Conservation (phyloP, 2,888 invertebrate species). For the Caenorhabditis parvicauda region DNA sequence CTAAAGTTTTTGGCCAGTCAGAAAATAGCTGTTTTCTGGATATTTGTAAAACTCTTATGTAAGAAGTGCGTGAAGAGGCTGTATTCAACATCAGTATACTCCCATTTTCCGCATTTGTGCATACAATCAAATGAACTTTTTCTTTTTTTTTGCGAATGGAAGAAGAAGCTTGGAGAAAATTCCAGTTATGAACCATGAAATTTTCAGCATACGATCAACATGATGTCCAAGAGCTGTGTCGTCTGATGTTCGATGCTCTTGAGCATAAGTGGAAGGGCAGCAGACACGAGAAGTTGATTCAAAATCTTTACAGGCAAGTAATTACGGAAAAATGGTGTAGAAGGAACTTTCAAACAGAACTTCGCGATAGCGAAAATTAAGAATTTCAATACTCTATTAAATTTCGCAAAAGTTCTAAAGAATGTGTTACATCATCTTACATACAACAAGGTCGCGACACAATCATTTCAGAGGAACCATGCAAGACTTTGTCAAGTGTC, state of each 20-base stretch:
- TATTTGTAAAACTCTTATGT: too few relatives aligned
- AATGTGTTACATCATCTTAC: neutral
- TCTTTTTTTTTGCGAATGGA: too few relatives aligned
- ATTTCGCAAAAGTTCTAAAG: neutral
- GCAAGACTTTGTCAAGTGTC: conserved; percentile 84
- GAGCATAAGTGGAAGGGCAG: conserved; percentile 78
- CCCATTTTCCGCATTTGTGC: too few relatives aligned
- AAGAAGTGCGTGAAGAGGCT: too few relatives aligned
- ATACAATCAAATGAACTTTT: too few relatives aligned
- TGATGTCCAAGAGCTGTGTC: conserved; percentile 83
- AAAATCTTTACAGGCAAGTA: conserved; percentile 77
- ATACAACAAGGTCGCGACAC: neutral
- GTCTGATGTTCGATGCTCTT: conserved; percentile 85
- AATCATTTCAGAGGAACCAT: conserved; percentile 69
- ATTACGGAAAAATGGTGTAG: neutral
- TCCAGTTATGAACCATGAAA: too few relatives aligned
- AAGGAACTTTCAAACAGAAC: neutral
- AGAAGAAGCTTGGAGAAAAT: too few relatives aligned
- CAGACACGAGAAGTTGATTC: conserved; percentile 78
- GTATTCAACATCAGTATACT: too few relatives aligned
- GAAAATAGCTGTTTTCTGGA: too few relatives aligned
- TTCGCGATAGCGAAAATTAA: too few relatives aligned
- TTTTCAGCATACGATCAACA: conserved; percentile 81
- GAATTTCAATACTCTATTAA: too few relatives aligned
- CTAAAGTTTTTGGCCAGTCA: too few relatives aligned